A percentile compares a stretch with the other conserved stretches of the same genome.
Evolutionary conservation across 2,888 invertebrate genomes (phyloP).

Genomic region (Acronicta alni): DNA sequence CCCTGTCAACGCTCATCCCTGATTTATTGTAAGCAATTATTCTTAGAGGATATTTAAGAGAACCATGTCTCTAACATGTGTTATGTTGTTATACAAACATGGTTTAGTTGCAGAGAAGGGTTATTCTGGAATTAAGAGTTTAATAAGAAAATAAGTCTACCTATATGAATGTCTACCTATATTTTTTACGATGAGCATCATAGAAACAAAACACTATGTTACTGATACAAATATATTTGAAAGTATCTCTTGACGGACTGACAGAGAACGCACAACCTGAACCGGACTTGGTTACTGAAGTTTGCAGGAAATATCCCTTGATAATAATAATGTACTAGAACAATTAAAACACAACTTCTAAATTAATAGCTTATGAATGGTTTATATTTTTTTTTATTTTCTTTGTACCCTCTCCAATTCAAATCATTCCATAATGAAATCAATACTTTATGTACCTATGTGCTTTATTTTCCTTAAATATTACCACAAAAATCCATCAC

Average conservation of each 20-base stretch:
- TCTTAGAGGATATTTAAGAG: slow-evolving; percentile 60
- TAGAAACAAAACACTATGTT: too few species aligned
- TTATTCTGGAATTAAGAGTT: slow-evolving; percentile 38
- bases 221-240: too few species aligned
- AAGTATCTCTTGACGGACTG: too few species aligned
- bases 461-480: slow-evolving; percentile 47
- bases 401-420: slow-evolving; percentile 1
- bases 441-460: slow-evolving; percentile 35
- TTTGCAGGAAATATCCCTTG: too few species aligned
- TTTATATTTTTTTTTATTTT: not conserved
- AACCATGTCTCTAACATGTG: slow-evolving; percentile 60
- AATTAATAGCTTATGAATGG: not conserved
- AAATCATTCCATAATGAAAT: slow-evolving; percentile 21
- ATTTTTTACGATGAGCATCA: too few species aligned
- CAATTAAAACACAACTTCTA: too few species aligned
- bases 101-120: slow-evolving; percentile 51
- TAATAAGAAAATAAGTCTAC: not conserved
- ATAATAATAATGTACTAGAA: too few species aligned
- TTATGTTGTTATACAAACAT: slow-evolving; percentile 69
- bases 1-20: slow-evolving; percentile 81
- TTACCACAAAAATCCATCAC: slow-evolving; percentile 50
- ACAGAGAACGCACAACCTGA: too few species aligned
- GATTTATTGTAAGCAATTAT: slow-evolving; percentile 81
- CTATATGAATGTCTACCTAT: too few species aligned
- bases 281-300: too few species aligned